phyloP scores from a whole-genome alignment of 1,140 invertebrate genomes.

The Bacillus rossius region DNA sequence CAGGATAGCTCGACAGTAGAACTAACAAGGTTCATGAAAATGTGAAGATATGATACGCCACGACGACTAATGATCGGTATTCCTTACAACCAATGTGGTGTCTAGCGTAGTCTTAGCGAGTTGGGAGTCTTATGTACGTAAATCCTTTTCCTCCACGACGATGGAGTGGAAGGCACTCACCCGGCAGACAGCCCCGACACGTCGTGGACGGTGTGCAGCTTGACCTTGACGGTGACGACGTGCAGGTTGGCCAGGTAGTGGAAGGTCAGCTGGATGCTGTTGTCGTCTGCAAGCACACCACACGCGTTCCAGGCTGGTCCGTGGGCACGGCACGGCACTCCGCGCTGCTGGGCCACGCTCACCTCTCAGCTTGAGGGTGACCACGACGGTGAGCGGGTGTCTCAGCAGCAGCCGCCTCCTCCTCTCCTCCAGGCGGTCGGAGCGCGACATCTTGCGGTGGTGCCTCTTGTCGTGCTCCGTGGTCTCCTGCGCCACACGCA shows the following conservation, averaged over 20 bases:
- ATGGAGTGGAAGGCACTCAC: constrained; percentile 14
- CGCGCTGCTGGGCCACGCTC: too few relatives aligned
- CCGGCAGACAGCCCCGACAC: constrained; percentile 17
- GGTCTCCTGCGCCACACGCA: too few relatives aligned
- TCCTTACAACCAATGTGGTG: too few relatives aligned
- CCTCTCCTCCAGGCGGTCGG: constrained; percentile 56
- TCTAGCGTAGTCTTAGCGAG: too few relatives aligned
- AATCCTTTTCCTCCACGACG: too few relatives aligned
- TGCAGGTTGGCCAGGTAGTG: constrained; percentile 45
- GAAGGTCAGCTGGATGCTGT: constrained; percentile 44
- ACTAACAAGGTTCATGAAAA: too few relatives aligned
- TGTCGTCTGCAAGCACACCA: constrained; percentile 41
- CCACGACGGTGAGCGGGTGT: constrained; percentile 65
- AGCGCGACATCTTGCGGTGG: constrained; percentile 36
- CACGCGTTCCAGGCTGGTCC: too few relatives aligned
- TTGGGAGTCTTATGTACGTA: too few relatives aligned
- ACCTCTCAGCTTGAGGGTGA: constrained; percentile 54
- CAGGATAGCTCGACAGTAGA: too few relatives aligned
- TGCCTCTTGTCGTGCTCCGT: constrained; percentile 16
- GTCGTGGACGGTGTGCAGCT: constrained; percentile 20
- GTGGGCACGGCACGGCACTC: too few relatives aligned
- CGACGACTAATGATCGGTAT: too few relatives aligned
- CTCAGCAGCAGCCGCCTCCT: constrained; percentile 60
- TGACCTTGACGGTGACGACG: constrained; percentile 46
- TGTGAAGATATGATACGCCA: too few relatives aligned